Conservation (phyloP, 2,797 vertebrate genomes). For the Molossus alvarezi region DNA sequence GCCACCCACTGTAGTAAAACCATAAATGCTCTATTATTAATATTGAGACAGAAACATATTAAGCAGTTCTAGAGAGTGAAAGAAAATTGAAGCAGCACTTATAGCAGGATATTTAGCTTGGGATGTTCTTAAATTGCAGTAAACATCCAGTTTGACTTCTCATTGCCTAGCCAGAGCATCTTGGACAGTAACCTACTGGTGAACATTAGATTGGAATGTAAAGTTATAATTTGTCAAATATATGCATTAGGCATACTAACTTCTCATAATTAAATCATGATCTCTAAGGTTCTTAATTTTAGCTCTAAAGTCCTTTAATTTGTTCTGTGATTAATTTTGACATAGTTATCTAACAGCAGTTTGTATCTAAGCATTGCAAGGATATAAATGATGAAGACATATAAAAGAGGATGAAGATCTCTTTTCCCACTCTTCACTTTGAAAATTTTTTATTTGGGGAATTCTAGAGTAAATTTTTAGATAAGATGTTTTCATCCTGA, state of each 20-base stretch:
- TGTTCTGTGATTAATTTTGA: conserved; percentile 57
- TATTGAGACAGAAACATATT: conserved; percentile 10
- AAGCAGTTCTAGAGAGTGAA: conserved; percentile 5
- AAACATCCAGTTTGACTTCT: conserved; percentile 7
- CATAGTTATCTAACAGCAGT: background rate
- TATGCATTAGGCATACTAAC: background rate
- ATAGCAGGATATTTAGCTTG: background rate
- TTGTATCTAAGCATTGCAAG: background rate
- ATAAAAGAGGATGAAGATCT: background rate
- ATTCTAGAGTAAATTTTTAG: conserved; percentile 65
- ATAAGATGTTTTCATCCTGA: conserved; percentile 51
- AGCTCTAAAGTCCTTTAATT: conserved; percentile 55
- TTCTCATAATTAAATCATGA: conserved; percentile 52
- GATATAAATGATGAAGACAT: conserved; percentile 26
- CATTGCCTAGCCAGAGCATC: conserved; percentile 27
- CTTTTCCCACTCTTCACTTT: background rate
- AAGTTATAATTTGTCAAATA: conserved; percentile 60
- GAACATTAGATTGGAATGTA: conserved; percentile 10
- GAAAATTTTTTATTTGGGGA: conserved; percentile 40
- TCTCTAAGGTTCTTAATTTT: conserved; percentile 42
- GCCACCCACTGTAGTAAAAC: background rate
- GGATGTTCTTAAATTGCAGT: background rate
- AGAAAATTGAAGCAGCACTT: background rate
- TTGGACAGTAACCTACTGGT: background rate
- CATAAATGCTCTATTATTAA: background rate